Conservation (phyloP, 2,797 vertebrate genomes). For the Limnodromus scolopaceus region DNA sequence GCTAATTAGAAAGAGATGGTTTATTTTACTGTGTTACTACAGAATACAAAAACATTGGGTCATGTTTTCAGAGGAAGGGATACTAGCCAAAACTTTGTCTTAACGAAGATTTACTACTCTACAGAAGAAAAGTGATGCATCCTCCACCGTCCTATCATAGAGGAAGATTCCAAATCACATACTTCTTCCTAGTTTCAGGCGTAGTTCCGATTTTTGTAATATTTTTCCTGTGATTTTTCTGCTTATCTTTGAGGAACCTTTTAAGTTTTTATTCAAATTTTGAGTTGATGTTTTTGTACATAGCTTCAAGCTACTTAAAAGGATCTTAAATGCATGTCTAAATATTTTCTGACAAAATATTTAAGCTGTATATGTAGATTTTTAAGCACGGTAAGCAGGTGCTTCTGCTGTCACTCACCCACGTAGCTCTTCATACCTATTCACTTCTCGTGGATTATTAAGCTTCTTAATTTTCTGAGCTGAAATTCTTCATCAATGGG, state of each 20-base stretch:
- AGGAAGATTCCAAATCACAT: background rate
- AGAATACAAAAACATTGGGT: background rate
- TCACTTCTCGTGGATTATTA: background rate
- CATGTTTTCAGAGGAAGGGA: background rate
- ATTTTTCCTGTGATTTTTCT: background rate
- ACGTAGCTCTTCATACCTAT: background rate
- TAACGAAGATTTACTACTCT: background rate
- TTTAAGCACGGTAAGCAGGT: background rate
- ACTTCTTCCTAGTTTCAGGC: background rate
- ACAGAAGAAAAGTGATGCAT: background rate
- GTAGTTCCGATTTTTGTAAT: background rate
- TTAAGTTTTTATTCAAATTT: background rate
- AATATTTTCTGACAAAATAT: background rate
- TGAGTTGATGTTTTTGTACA: background rate
- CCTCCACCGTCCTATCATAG: background rate
- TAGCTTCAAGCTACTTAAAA: background rate
- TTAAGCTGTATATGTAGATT: background rate
- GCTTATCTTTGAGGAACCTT: background rate
- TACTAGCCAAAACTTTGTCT: background rate
- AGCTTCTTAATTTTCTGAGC: background rate
- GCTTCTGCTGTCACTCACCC: background rate
- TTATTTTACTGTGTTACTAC: background rate
- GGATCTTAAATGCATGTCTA: background rate
- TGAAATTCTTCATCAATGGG: background rate
- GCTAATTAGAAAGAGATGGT: background rate